Base-by-base conservation (phyloP, 2,888 invertebrate genomes). In the Pseudanteris insignis region DNA sequence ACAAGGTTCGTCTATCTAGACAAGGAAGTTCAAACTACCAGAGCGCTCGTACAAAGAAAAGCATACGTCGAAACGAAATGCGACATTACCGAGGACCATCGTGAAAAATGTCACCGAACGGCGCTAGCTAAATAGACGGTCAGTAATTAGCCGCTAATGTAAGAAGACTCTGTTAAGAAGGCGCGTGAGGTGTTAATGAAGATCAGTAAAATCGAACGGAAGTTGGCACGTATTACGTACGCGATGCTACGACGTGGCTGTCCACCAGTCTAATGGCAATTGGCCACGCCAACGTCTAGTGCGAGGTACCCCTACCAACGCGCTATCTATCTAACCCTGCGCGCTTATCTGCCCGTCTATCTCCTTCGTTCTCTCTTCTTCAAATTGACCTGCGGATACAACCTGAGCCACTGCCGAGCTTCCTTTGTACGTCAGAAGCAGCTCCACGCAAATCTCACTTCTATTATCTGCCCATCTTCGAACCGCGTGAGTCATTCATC, bases 251-350 rank as follows among this genome's bases (percentile, higher is more conserved):
- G 64, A 66, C 66, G 68, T 59, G 66, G 70, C 70, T 69, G 72
- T 73, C 71, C 73, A 70, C 70, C 68, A 74, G 69, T 70, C 73
- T 76, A 77, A 76, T 77, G 77, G 72, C 64, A 61, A 54, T 55
- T 40, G 54, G 58, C 63, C 63, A 59, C 63, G 63, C 63, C 54
- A 63, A 47, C 48, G 15, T 41, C 50, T 50, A 38, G 47, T 33
- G 44, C 10, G 28, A 29, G 36, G 55, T 12, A 50, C 34, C 55
- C 41, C 63, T 54, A 38, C 59, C 59, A 47, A 24, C 50, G 37
- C 36, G 10, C 50, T 47, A 47, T 50, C 44, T 51, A 47, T 61
- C 55, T 60, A 60, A 25, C 43, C 54, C 48, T 46, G 26, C 26
- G 24, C 37, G 29, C 43, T 48, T 61, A 61, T 61, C 61, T 28